phyloP scores from a whole-genome alignment of 2,113 vertebrate genomes.

The Eira barbara region DNA sequence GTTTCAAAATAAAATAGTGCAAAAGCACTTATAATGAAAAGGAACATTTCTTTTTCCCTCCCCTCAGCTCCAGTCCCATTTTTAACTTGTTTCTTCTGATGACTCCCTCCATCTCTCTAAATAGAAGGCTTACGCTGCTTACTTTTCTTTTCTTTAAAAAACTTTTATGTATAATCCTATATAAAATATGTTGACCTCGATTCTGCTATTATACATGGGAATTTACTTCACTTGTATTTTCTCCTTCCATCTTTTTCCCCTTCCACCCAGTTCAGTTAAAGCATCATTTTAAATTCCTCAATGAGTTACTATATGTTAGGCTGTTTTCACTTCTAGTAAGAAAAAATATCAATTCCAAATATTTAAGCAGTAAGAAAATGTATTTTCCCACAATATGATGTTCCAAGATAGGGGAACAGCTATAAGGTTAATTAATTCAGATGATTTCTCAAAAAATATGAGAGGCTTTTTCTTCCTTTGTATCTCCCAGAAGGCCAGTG shows the following conservation, averaged over 20 bases:
- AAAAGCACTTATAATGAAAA: neutral
- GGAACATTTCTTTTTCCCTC: neutral
- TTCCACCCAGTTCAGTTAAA: neutral
- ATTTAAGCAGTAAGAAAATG: slow-evolving; percentile 5
- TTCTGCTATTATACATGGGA: neutral
- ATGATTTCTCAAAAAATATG: neutral
- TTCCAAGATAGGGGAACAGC: neutral
- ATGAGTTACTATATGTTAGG: neutral
- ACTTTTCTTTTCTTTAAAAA: neutral
- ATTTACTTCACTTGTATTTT: neutral
- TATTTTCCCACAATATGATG: neutral
- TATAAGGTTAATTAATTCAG: neutral
- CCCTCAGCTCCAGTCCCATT: neutral
- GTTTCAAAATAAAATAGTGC: neutral
- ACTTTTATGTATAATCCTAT: neutral
- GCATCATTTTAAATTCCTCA: neutral
- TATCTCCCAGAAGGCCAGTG: neutral
- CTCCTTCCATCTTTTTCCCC: neutral
- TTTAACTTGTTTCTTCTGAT: neutral
- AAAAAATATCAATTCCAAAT: slow-evolving; percentile 19
- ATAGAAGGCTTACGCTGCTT: neutral
- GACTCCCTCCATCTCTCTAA: neutral
- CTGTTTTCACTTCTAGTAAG: neutral
- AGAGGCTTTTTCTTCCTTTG: neutral
- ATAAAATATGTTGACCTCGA: neutral